A percentile compares a stretch with the other conserved stretches of the same genome.
These are phyloP conservation scores for Spialia ferax DNA, from an alignment of 2,888 invertebrate genomes.

Conservation along the genomic window DNA sequence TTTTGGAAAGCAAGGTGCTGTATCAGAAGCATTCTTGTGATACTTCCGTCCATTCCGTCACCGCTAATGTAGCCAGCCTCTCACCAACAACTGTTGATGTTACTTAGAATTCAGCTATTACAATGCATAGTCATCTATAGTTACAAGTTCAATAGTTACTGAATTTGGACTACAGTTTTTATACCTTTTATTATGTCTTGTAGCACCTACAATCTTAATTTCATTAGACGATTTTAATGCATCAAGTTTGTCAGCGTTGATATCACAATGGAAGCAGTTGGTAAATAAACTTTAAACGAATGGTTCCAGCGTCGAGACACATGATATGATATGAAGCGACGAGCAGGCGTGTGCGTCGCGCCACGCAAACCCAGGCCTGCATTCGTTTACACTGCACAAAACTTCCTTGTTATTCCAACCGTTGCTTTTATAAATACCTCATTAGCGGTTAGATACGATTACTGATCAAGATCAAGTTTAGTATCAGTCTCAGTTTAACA, in stretches of 20 bases:
- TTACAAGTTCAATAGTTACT: background rate
- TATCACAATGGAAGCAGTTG: background rate
- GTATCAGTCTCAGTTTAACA: background rate
- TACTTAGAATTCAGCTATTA: constrained; percentile 9
- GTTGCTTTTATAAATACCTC: constrained; percentile 10
- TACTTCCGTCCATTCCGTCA: constrained; percentile 44
- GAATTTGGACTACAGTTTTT: background rate
- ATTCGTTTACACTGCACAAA: constrained; percentile 1
- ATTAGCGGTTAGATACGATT: constrained; percentile 5
- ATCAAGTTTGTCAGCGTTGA: no score
- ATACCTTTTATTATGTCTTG: background rate
- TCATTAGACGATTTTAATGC: no score
- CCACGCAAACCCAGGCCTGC: background rate
- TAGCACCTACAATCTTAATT: no score
- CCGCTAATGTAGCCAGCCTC: constrained; percentile 55
- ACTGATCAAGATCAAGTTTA: background rate
- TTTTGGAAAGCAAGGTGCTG: constrained; percentile 69
- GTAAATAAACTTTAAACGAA: background rate
- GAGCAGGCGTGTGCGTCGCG: background rate
- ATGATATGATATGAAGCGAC: background rate
- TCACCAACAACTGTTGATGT: constrained; percentile 50
- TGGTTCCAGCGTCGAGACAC: background rate
- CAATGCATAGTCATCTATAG: background rate
- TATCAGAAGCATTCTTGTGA: constrained; percentile 61
- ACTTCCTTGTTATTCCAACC: constrained; percentile 12